A percentile compares a stretch with the other conserved stretches of the same genome.
Conservation (phyloP, 2,888 invertebrate species). For the Clusia tigrina region DNA sequence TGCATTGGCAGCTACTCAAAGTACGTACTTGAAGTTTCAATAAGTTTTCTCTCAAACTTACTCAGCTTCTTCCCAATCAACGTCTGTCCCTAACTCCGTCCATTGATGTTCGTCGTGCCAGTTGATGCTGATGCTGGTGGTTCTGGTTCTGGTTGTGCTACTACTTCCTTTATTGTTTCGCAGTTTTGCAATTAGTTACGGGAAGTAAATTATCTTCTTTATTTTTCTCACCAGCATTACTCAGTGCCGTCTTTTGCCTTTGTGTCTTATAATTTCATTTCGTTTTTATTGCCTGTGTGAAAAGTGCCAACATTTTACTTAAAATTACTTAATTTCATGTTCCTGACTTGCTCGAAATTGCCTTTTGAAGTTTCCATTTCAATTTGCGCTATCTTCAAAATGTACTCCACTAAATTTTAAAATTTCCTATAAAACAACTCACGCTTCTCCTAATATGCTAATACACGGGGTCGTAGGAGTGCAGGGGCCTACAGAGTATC, state of each 20-base stretch:
- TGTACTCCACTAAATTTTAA: no score
- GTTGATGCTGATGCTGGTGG: constrained; percentile 5
- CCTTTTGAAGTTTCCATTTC: constrained; percentile 2
- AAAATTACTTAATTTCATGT: constrained; percentile 26
- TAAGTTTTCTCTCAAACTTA: neutral
- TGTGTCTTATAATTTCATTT: constrained; percentile 27
- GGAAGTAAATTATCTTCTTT: constrained; percentile 47
- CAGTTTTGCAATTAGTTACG: constrained; percentile 49
- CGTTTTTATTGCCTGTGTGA: no score
- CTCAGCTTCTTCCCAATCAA: constrained; percentile 18
- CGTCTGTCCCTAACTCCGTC: constrained; percentile 6
- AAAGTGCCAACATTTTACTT: no score
- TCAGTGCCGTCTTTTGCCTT: constrained; percentile 2
- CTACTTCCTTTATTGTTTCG: constrained; percentile 3
- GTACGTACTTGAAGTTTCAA: constrained; percentile 25
- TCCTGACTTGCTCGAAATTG: constrained; percentile 30
- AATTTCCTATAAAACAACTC: no score
- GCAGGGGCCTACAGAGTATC: no score
- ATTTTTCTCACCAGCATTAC: neutral
- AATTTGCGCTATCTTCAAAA: constrained; percentile 10
- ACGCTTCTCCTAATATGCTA: no score
- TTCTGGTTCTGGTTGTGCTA: neutral
- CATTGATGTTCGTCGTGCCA: constrained; percentile 26
- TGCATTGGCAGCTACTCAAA: neutral
- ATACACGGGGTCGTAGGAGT: no score